Conservation (phyloP, 2,888 invertebrate genomes). For the Brassicogethes aeneus region DNA sequence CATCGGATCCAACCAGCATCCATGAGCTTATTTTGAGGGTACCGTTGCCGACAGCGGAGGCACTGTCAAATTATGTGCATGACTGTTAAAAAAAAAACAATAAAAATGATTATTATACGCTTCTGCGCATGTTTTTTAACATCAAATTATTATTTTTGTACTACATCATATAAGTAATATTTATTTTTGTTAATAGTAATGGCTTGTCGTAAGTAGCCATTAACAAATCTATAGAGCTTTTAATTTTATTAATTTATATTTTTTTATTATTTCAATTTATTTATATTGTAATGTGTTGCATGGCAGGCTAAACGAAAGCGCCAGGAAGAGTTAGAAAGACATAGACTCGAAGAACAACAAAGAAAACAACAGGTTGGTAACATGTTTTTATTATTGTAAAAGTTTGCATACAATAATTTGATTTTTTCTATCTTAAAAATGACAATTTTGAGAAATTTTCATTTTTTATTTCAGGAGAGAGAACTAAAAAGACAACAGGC, state of each 20-base stretch:
- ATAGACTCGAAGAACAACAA: constrained; percentile 74
- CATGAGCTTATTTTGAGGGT: too few relatives aligned
- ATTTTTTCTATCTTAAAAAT: too few relatives aligned
- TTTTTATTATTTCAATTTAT: too few relatives aligned
- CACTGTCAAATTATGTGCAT: too few relatives aligned
- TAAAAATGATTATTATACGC: constrained; percentile 13
- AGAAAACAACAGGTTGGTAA: constrained; percentile 72
- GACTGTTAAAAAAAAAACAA: neutral
- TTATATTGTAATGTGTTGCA: constrained; percentile 47
- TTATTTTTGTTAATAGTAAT: neutral
- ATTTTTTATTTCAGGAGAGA: constrained; percentile 67
- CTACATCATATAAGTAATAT: neutral
- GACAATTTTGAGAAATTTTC: too few relatives aligned
- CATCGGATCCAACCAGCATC: too few relatives aligned
- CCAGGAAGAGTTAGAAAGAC: constrained; percentile 78
- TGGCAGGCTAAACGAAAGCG: constrained; percentile 76
- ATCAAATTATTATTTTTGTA: constrained; percentile 2
- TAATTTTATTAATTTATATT: constrained; percentile 11
- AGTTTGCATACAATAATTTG: too few relatives aligned
- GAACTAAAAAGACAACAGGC: constrained; percentile 86
- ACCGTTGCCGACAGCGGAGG: too few relatives aligned
- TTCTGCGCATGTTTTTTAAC: constrained; percentile 17
- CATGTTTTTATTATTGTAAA: constrained; percentile 3
- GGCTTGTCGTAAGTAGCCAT: too few relatives aligned
- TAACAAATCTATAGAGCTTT: too few relatives aligned